phyloP scores from a whole-genome alignment of 2,797 vertebrate genomes.

The Micrastur ruficollis region DNA sequence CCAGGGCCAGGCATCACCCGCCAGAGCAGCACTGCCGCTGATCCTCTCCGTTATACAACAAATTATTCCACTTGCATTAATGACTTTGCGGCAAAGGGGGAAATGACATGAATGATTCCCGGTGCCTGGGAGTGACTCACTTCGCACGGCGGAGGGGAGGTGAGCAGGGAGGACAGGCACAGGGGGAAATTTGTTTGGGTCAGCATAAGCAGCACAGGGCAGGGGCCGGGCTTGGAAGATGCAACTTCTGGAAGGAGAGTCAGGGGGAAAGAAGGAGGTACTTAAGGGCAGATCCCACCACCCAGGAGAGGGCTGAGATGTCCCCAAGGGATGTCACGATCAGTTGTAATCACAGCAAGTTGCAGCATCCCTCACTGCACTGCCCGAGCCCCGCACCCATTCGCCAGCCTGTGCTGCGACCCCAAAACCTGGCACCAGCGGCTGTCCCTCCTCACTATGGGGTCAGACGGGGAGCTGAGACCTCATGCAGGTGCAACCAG shows the following conservation, averaged over 20 bases:
- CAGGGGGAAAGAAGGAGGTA: not conserved
- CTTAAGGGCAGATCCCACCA: not conserved
- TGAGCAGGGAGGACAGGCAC: rapidly evolving
- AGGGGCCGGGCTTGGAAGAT: not conserved
- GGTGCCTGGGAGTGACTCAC: slow-evolving; percentile 46
- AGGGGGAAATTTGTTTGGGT: not conserved
- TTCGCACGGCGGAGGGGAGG: not conserved
- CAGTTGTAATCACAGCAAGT: not conserved
- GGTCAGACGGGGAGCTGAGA: not conserved
- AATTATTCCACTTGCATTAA: slow-evolving; percentile 61
- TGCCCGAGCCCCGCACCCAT: not conserved
- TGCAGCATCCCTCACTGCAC: not conserved
- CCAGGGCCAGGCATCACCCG: not conserved
- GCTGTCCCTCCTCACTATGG: not conserved
- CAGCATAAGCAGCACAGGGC: not conserved
- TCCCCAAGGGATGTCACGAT: not conserved
- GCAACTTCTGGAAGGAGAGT: not conserved
- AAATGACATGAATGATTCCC: slow-evolving; percentile 59
- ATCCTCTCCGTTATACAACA: slow-evolving; percentile 37
- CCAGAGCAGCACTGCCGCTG: not conserved
- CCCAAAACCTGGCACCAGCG: not conserved
- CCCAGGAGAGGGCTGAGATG: not conserved
- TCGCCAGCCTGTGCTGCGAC: not conserved
- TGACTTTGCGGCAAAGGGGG: slow-evolving; percentile 67
- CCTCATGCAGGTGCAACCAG: not conserved